Conservation (phyloP, 2,888 invertebrate species). For the Lingula anatina region DNA sequence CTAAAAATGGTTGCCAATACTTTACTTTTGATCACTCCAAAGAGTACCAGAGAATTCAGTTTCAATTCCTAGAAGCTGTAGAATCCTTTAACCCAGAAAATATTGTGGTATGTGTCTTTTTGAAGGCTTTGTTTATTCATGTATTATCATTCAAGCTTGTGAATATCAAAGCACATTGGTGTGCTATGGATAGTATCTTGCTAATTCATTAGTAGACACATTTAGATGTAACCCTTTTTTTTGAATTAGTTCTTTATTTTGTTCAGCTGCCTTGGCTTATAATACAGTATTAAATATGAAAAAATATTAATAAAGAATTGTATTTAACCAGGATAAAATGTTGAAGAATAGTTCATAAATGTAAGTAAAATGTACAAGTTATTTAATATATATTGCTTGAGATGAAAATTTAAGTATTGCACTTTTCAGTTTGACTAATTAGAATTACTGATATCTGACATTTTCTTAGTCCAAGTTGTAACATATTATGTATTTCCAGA, state of each 20-base stretch:
- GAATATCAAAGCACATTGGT: background rate
- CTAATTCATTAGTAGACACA: background rate
- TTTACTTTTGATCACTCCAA: conserved; percentile 72
- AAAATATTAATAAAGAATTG: too few relatives aligned
- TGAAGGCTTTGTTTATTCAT: background rate
- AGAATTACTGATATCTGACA: too few relatives aligned
- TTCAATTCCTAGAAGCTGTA: conserved; percentile 70
- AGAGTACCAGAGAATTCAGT: conserved; percentile 70
- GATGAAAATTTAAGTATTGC: too few relatives aligned
- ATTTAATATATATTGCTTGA: too few relatives aligned
- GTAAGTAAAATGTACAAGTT: too few relatives aligned
- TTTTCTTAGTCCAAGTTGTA: too few relatives aligned
- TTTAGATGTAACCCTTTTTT: background rate
- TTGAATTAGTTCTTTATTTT: background rate
- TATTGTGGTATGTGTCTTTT: conserved; percentile 60
- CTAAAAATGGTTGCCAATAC: conserved; percentile 58
- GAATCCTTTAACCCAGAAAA: conserved; percentile 74
- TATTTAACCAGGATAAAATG: too few relatives aligned
- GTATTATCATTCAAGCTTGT: background rate
- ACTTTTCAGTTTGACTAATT: too few relatives aligned
- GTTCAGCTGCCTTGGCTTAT: background rate
- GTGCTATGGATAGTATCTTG: background rate
- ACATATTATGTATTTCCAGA: conserved; percentile 53
- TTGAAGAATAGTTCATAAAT: too few relatives aligned
- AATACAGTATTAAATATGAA: too few relatives aligned